Evolutionary conservation across 1,140 invertebrate species (phyloP), one percentile per base, ranked within the genome.

Genomic region (Neotoxoptera formosana): DNA sequence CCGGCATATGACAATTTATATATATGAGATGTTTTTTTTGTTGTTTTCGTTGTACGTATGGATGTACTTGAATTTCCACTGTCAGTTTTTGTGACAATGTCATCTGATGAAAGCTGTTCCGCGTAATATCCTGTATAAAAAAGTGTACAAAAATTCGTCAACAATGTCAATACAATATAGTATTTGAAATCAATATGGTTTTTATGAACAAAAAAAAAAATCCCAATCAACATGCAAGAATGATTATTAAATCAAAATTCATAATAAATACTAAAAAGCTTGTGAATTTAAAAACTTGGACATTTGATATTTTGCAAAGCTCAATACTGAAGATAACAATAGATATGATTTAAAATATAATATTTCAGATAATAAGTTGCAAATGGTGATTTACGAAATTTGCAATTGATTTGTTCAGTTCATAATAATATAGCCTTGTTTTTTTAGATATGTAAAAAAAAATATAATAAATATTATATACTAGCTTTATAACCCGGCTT

Each of bases 1-100:
- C 98, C 98, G 7, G 98, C 98, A 94, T 98, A 98, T 1, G 98
- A 98, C 2, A 99, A 95, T 95, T 99, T 98, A 95, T 98, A 98
- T 56, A 98, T 96, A 94, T 98, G 97, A 30, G 95, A 98, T 97
- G 83, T 97, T 97, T 83, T 97, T 48, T 98, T 96, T 2, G 97
- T 98, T 23, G 96, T 96, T 95, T 98, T 94, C 98, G 23, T 97
- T 97, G 91, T 97, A 95, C 93, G 97, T 95, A 93, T 92, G 45
- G 86, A 90, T 41, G 93, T 51, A 53, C 86, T 93, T 7, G 88
- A 90, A 53, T 93, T 93, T 23, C 93, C 67, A 21, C 3, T 51
- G 14, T 93, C 93, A 34, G 67, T 76, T 84, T 94, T 94, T 2
- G 60, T 87, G 94, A 97, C 97, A 94, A 97, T 96, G 41, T 96